Evolutionary conservation across 2,888 invertebrate genomes (phyloP).

Genomic region (Tipula unca): DNA sequence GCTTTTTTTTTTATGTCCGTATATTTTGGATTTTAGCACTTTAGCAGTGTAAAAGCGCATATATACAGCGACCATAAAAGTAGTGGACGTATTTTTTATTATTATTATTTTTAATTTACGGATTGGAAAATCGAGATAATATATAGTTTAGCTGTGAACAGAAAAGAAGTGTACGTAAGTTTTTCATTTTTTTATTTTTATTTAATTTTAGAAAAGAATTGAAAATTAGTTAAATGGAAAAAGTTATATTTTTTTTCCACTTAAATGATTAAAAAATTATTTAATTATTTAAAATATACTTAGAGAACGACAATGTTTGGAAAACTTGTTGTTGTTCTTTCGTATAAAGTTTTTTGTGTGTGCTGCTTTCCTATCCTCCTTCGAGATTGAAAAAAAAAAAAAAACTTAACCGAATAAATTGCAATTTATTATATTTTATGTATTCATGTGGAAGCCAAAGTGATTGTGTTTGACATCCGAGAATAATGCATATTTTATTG

Average conservation of each 20-base stretch:
- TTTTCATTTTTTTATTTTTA: background rate
- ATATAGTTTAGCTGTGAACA: background rate
- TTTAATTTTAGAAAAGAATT: background rate
- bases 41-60: background rate
- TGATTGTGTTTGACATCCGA: background rate
- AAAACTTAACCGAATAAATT: background rate
- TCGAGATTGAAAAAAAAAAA: background rate
- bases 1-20: background rate
- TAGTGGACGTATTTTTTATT: background rate
- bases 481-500: slow-evolving; percentile 3
- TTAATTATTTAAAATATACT: background rate
- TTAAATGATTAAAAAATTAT: background rate
- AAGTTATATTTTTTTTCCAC: background rate
- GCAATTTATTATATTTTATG: background rate
- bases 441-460: background rate
- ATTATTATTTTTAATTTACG: background rate
- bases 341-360: background rate
- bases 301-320: background rate
- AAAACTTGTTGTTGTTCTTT: background rate
- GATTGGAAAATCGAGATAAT: background rate
- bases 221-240: background rate
- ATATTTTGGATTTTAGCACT: background rate
- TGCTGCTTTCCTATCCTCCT: background rate
- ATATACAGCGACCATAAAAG: background rate
- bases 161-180: background rate